A percentile compares a stretch with the other conserved stretches of the same genome.
Conservation (phyloP, 2,797 vertebrate genomes). For the Sebastes elongatus region DNA sequence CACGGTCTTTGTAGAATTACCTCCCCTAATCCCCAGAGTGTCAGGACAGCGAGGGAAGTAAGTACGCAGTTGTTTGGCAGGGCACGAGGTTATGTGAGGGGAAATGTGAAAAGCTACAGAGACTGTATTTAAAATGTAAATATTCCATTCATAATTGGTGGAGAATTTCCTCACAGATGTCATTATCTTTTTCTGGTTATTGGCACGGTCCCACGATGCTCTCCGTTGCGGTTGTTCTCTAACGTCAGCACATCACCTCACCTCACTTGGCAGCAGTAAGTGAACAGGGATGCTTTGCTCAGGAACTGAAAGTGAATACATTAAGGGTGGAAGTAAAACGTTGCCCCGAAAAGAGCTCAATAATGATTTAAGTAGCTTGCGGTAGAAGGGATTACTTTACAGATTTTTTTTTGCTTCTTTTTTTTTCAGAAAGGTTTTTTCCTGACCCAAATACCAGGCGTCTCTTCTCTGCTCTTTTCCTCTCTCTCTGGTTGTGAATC, state of each 20-base stretch:
- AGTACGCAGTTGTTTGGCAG: constrained; percentile 54
- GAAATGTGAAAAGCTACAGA: constrained; percentile 40
- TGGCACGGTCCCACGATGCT: constrained; percentile 49
- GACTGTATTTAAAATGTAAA: constrained; percentile 56
- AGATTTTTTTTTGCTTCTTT: neutral
- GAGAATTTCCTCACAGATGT: constrained; percentile 63
- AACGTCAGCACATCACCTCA: constrained; percentile 54
- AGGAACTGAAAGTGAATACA: constrained; percentile 61
- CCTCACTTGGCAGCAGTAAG: constrained; percentile 58
- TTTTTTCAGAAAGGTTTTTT: constrained; percentile 6
- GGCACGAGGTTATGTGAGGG: constrained; percentile 43
- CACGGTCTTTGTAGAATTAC: constrained; percentile 72
- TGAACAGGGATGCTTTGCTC: constrained; percentile 47
- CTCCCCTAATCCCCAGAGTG: constrained; percentile 64
- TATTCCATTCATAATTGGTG: constrained; percentile 63
- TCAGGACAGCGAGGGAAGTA: constrained; percentile 42
- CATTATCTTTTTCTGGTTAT: constrained; percentile 61
- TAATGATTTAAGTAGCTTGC: constrained; percentile 64
- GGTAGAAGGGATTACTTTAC: constrained; percentile 56
- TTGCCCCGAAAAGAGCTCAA: constrained; percentile 46
- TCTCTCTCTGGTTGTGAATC: constrained; percentile 37
- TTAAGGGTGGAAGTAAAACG: constrained; percentile 59
- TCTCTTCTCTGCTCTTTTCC: constrained; percentile 3
- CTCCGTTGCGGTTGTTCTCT: constrained; percentile 57
- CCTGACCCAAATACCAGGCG: constrained; percentile 59